Percentiles rank a stretch among this genome's conserved stretches.
Evolutionary conservation across 2,113 vertebrate genomes (phyloP).

Genomic region (Pygoscelis antarcticus): DNA sequence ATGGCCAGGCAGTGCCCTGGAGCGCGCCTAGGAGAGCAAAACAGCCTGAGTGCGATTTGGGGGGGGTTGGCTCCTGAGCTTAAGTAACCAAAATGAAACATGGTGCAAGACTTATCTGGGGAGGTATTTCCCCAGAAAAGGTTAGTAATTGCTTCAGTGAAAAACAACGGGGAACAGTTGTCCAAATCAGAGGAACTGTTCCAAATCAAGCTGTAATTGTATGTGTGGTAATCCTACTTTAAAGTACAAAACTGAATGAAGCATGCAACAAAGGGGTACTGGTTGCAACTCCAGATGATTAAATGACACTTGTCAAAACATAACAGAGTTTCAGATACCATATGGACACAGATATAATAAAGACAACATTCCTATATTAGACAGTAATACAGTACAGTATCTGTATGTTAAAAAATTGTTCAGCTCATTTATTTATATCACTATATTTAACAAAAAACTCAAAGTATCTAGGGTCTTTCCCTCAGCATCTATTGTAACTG

Average conservation of each 20-base stretch:
- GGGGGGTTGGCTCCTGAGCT: rapidly evolving
- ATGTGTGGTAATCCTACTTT: rapidly evolving
- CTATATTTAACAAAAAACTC: not conserved
- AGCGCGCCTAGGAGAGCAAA: rapidly evolving
- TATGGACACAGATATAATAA: rapidly evolving
- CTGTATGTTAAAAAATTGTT: not conserved
- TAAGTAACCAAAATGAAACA: not conserved
- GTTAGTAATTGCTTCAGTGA: not conserved
- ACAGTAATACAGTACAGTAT: not conserved
- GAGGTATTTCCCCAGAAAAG: not conserved
- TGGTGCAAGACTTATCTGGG: not conserved
- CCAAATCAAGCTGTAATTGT: not conserved
- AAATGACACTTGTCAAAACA: not conserved
- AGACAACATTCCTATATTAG: not conserved
- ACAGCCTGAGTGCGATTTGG: rapidly evolving
- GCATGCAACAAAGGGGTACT: not conserved
- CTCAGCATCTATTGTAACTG: not conserved
- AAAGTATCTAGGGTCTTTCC: too few species aligned
- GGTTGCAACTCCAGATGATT: too few species aligned
- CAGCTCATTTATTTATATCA: not conserved
- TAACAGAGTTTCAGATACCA: not conserved
- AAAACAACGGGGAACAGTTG: not conserved
- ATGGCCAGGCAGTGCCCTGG: not conserved
- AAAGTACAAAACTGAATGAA: not conserved
- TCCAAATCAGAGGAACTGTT: not conserved